Evolutionary conservation across 2,797 vertebrate genomes (phyloP).

Genomic region (Eupleurogrammus muticus): DNA sequence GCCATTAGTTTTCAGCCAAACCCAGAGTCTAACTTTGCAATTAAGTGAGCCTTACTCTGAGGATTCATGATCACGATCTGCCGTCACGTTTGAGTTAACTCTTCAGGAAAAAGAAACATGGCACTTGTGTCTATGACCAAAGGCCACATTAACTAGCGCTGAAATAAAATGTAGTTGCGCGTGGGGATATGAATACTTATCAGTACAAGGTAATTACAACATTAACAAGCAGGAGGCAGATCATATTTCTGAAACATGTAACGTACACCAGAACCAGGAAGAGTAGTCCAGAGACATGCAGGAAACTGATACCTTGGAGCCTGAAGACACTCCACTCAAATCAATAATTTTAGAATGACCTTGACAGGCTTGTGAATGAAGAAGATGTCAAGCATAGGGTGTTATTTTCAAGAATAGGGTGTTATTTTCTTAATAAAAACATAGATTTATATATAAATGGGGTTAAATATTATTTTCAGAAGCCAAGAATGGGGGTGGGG

Average conservation of each 20-base stretch:
- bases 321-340: no score
- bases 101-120: slow-evolving; percentile 24
- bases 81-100: slow-evolving; percentile 48
- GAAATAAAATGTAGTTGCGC: slow-evolving; percentile 43
- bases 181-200: slow-evolving; percentile 53
- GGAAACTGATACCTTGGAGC: background rate
- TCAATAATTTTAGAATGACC: background rate
- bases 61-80: slow-evolving; percentile 42
- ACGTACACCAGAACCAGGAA: background rate
- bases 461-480: background rate
- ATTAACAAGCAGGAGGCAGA: slow-evolving; percentile 50
- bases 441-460: background rate
- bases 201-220: slow-evolving; percentile 52
- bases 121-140: slow-evolving; percentile 23
- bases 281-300: background rate
- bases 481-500: background rate
- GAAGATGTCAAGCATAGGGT: no score
- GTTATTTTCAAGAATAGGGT: background rate
- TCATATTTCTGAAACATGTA: slow-evolving; percentile 22
- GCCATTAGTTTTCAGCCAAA: slow-evolving; percentile 57
- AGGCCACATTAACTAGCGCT: slow-evolving; percentile 39
- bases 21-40: slow-evolving; percentile 49
- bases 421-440: background rate
- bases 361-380: background rate
- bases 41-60: slow-evolving; percentile 48